Evolutionary conservation across 2,113 vertebrate species (phyloP).

Genomic region (Larimichthys crocea): DNA sequence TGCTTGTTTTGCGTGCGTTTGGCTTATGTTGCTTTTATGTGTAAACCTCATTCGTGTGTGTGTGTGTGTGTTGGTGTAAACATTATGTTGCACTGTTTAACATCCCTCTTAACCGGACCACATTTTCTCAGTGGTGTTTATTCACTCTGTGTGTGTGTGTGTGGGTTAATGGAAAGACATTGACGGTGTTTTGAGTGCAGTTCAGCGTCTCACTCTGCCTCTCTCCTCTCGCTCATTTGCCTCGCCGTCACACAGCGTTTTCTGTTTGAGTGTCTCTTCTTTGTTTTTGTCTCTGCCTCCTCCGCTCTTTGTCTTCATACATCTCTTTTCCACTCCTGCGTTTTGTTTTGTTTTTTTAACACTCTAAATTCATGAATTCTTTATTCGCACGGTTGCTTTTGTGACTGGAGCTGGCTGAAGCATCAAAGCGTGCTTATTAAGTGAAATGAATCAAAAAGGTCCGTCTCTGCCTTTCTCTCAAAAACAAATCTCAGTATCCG

Average conservation of each 20-base stretch:
- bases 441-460: background rate
- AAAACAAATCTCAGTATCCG: background rate
- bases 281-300: constrained; percentile 14
- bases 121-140: constrained; percentile 50
- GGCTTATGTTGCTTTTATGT: background rate
- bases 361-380: constrained; percentile 20
- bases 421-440: background rate
- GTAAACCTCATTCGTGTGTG: constrained; percentile 1
- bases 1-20: background rate
- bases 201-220: background rate
- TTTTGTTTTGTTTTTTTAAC: constrained; percentile 15
- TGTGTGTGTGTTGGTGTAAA: constrained; percentile 29
- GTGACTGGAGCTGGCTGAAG: background rate
- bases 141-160: background rate
- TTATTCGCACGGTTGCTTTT: background rate
- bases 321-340: background rate
- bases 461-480: background rate
- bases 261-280: background rate
- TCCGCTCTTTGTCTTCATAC: constrained; percentile 16
- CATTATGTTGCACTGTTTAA: constrained; percentile 22
- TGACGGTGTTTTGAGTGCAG: background rate
- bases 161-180: constrained; percentile 6
- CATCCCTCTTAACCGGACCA: constrained; percentile 19
- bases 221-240: background rate
- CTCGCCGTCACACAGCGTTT: background rate